Evolutionary conservation across 2,113 vertebrate genomes (phyloP).

Genomic region (Cebus imitator): DNA sequence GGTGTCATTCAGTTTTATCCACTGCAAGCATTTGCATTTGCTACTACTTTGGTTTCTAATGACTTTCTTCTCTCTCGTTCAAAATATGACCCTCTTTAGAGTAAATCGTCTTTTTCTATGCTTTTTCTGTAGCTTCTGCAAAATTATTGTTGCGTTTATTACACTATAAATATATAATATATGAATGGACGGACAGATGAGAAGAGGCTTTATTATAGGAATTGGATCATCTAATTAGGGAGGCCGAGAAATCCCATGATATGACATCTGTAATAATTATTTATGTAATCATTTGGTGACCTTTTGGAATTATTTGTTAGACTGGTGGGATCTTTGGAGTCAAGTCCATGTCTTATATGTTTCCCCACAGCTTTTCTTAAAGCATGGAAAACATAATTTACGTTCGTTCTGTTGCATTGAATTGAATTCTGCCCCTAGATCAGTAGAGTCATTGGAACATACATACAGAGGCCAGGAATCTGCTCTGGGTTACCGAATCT

Average conservation of each 20-base stretch:
- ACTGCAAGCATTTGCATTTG: neutral
- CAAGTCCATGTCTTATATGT: neutral
- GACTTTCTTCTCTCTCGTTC: neutral
- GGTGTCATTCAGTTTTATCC: neutral
- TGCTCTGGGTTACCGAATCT: neutral
- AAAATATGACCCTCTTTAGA: neutral
- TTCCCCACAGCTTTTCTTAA: conserved; percentile 25
- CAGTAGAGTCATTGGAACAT: neutral
- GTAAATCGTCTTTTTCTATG: neutral
- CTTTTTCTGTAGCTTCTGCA: neutral
- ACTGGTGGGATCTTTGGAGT: neutral
- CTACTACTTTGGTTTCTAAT: neutral
- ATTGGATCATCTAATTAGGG: no score
- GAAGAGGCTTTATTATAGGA: no score
- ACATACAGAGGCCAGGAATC: neutral
- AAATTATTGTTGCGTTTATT: neutral
- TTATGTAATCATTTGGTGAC: neutral
- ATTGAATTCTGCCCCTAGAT: neutral
- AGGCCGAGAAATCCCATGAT: no score
- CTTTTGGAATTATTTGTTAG: neutral
- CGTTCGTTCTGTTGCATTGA: neutral
- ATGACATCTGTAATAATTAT: no score
- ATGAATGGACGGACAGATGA: no score
- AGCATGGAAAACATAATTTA: neutral
- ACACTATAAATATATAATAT: neutral